phyloP scores from a whole-genome alignment of 2,888 invertebrate genomes.

The Rhaphigaster nebulosa region DNA sequence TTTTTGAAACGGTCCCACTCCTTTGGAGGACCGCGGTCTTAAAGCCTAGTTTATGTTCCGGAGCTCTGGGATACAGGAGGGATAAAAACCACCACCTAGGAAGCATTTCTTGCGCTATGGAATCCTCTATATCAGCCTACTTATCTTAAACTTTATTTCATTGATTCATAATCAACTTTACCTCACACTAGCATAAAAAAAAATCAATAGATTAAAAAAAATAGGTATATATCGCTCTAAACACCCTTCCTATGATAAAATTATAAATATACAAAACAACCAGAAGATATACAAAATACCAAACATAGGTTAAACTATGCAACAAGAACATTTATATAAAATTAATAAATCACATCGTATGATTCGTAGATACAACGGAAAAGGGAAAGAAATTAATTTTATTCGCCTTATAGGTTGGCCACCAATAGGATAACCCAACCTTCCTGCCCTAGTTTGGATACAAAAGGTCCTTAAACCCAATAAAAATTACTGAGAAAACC shows the following conservation, averaged over 20 bases:
- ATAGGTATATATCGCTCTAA: too few relatives aligned
- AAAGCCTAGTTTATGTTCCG: conserved; percentile 50
- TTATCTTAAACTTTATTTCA: not conserved
- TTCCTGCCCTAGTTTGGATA: not conserved
- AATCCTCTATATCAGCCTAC: not conserved
- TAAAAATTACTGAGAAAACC: not conserved
- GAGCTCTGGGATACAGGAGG: not conserved
- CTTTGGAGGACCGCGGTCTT: conserved; percentile 3
- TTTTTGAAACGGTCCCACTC: conserved; percentile 40
- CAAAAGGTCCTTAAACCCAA: not conserved
- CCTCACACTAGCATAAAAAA: too few relatives aligned
- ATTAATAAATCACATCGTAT: not conserved
- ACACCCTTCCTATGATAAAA: too few relatives aligned
- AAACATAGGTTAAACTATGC: too few relatives aligned
- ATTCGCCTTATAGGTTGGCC: not conserved
- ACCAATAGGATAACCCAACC: not conserved
- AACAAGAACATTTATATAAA: too few relatives aligned
- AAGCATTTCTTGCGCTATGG: not conserved
- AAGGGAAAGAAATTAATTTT: not conserved
- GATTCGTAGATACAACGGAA: not conserved
- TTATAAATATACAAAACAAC: too few relatives aligned
- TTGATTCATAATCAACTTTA: not conserved
- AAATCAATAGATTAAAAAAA: too few relatives aligned
- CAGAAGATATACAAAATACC: too few relatives aligned
- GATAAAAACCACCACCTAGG: conserved; percentile 28